phyloP scores from a whole-genome alignment of 1,140 invertebrate genomes.

The Oncopodura yosiiana region DNA sequence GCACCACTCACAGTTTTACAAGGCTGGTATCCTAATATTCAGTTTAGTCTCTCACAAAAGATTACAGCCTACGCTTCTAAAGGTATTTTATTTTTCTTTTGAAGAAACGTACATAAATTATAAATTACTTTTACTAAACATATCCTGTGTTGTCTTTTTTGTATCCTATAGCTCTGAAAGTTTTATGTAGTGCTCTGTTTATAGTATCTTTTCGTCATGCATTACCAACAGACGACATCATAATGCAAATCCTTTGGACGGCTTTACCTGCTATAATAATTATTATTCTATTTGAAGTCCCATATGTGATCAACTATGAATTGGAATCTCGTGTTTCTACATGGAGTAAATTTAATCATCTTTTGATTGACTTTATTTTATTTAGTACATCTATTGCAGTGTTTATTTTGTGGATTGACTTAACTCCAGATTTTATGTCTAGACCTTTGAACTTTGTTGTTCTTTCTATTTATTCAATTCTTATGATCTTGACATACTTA shows the following conservation, averaged over 20 bases:
- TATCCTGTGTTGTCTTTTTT: neutral
- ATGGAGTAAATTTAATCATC: neutral
- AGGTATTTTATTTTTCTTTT: too few species aligned
- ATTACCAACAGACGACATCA: neutral
- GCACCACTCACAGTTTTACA: neutral
- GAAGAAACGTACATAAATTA: neutral
- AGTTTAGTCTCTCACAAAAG: neutral
- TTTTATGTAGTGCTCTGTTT: slow-evolving; percentile 1
- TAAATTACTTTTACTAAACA: neutral
- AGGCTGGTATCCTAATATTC: neutral
- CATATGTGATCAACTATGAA: slow-evolving; percentile 1
- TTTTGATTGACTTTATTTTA: neutral
- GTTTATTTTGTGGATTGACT: neutral
- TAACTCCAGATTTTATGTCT: neutral
- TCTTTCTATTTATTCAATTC: neutral
- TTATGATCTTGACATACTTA: neutral
- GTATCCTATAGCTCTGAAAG: neutral
- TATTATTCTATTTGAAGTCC: neutral
- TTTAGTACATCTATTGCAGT: neutral
- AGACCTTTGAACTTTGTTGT: neutral
- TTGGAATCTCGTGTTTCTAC: neutral
- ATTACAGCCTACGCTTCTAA: neutral
- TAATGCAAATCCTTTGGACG: neutral
- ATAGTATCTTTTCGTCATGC: neutral
- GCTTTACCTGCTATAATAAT: neutral